Percentiles rank a stretch among this genome's conserved stretches.
Evolutionary conservation across 23 tunicate genomes (phyloP).

Genomic region (Clavelina lepadiformis): DNA sequence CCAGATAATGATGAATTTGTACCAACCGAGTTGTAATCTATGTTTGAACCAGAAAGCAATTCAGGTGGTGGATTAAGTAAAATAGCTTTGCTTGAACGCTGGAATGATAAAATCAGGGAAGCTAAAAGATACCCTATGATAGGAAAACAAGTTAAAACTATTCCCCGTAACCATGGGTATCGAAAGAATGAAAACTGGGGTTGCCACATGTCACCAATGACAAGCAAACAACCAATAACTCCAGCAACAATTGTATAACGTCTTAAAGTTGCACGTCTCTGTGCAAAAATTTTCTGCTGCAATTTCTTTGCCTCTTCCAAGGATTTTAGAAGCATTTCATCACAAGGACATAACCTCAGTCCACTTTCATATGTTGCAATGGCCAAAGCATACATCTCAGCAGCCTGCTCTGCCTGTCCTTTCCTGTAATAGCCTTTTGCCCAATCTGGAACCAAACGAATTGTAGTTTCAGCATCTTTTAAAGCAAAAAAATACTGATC

Average conservation of each 20-base stretch:
- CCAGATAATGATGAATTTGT: background rate
- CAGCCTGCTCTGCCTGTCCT: constrained; percentile 71
- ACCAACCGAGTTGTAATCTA: background rate
- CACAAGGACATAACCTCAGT: constrained; percentile 35
- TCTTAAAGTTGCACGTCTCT: constrained; percentile 1
- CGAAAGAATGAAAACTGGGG: background rate
- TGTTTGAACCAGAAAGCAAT: constrained; percentile 3
- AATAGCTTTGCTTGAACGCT: constrained; percentile 15
- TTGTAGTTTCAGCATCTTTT: constrained; percentile 77
- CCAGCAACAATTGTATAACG: constrained; percentile 21
- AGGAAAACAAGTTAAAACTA: constrained; percentile 9
- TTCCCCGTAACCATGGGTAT: constrained; percentile 27
- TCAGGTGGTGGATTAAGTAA: constrained; percentile 34
- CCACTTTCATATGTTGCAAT: constrained; percentile 34
- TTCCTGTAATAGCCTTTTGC: constrained; percentile 79
- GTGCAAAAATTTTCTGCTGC: background rate
- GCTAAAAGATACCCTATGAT: constrained; percentile 28
- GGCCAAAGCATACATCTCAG: constrained; percentile 36
- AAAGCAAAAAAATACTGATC: constrained; percentile 64
- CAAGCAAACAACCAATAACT: constrained; percentile 16
- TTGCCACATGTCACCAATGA: constrained; percentile 21
- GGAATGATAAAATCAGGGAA: constrained; percentile 9
- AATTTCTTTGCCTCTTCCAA: constrained; percentile 15
- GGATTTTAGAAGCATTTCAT: constrained; percentile 38
- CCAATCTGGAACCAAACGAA: constrained; percentile 58